Percentiles rank a stretch among this genome's conserved stretches.
phyloP scores from a whole-genome alignment of 2,113 vertebrate genomes.

The Pachyramphus minor region DNA sequence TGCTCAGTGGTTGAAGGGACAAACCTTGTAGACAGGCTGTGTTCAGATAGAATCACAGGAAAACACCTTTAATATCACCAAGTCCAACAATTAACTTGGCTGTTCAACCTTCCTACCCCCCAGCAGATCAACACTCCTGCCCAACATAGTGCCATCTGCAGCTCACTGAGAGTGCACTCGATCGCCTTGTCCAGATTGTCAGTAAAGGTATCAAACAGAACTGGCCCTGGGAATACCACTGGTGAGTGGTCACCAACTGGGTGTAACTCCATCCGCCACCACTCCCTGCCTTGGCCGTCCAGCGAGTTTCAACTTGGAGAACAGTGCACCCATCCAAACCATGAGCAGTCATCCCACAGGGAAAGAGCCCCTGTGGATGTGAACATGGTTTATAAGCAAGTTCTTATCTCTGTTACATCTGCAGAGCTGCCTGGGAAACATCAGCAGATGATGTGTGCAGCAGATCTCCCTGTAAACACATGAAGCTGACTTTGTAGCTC shows the following conservation, averaged over 20 bases:
- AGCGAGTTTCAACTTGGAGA: background rate
- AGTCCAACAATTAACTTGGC: background rate
- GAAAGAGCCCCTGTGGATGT: background rate
- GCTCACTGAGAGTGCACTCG: fast-evolving
- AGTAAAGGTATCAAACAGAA: background rate
- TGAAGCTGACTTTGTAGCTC: background rate
- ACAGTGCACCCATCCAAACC: background rate
- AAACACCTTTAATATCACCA: background rate
- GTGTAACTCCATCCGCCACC: too few relatives aligned
- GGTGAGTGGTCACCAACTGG: background rate
- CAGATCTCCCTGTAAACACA: background rate
- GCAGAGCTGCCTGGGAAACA: background rate
- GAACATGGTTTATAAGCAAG: fast-evolving
- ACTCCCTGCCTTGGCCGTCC: background rate
- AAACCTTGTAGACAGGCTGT: background rate
- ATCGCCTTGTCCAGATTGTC: too few relatives aligned
- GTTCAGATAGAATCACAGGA: background rate
- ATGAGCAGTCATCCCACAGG: background rate
- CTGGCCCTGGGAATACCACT: background rate
- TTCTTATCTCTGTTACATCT: background rate
- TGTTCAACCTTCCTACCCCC: background rate
- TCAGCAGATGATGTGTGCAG: background rate
- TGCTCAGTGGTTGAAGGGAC: background rate
- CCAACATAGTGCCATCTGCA: background rate
- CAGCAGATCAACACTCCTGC: background rate